Evolutionary conservation across 2,797 vertebrate genomes (phyloP).

Genomic region (Phataginus tetradactyla): DNA sequence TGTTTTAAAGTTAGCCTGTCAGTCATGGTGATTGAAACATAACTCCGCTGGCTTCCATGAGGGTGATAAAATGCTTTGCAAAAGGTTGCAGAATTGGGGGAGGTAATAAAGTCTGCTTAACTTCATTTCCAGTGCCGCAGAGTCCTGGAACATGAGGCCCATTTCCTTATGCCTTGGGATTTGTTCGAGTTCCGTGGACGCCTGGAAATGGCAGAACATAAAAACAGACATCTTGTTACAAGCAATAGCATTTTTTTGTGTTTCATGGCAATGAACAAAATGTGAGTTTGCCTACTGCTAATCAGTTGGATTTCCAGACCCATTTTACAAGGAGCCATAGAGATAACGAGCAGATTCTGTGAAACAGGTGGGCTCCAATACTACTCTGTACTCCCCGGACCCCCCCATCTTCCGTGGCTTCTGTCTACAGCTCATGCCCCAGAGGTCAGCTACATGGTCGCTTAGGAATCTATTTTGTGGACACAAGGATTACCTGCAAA

Average conservation of each 20-base stretch:
- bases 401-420: not conserved
- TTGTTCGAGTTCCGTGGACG: conserved; percentile 66
- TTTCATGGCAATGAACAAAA: conserved; percentile 74
- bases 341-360: conserved; percentile 1
- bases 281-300: conserved; percentile 73
- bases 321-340: conserved; percentile 49
- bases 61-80: conserved; percentile 78
- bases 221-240: conserved; percentile 77
- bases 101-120: conserved; percentile 63
- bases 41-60: conserved; percentile 67
- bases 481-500: not conserved
- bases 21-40: conserved; percentile 75
- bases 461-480: not conserved
- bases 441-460: not conserved
- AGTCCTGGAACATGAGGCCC: conserved; percentile 41
- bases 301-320: conserved; percentile 71
- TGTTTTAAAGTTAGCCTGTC: conserved; percentile 71
- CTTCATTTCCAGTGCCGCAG: conserved; percentile 63
- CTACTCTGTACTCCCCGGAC: not conserved
- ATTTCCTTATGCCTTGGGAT: conserved; percentile 70
- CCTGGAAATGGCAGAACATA: conserved; percentile 83
- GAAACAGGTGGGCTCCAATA: not conserved
- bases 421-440: not conserved
- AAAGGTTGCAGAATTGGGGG: conserved; percentile 72
- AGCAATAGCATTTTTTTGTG: conserved; percentile 64